Conservation (phyloP, 2,113 vertebrate genomes). For the Micronycteris hirsuta region DNA sequence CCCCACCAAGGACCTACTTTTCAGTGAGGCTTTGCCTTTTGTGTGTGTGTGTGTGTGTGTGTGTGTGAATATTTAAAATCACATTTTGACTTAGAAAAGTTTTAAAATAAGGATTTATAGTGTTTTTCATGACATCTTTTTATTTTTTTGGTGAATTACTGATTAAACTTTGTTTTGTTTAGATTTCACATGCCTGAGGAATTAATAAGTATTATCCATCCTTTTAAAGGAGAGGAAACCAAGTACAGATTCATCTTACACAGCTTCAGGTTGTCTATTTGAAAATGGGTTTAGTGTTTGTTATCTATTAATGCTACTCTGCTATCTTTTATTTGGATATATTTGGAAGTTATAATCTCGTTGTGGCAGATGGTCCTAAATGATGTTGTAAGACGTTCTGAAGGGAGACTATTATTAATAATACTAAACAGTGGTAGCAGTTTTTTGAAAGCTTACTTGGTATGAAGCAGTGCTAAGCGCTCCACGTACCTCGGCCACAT, state of each 20-base stretch:
- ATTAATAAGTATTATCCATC: background rate
- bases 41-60: background rate
- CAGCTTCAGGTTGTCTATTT: background rate
- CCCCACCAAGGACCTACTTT: background rate
- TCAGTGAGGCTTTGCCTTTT: background rate
- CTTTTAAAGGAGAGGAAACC: background rate
- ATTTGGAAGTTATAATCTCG: background rate
- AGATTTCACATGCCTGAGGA: background rate
- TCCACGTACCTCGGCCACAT: background rate
- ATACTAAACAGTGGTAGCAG: background rate
- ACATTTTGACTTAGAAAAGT: background rate
- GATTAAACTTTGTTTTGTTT: conserved; percentile 34
- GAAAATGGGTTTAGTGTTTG: background rate
- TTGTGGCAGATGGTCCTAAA: background rate
- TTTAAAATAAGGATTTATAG: background rate
- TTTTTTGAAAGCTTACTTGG: background rate
- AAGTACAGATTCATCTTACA: background rate
- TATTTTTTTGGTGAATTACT: background rate
- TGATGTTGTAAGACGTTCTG: background rate
- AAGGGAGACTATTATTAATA: background rate
- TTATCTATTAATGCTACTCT: background rate
- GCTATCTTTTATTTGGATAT: background rate
- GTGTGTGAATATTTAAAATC: conserved; percentile 18
- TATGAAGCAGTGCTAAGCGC: background rate
- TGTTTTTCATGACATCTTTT: background rate